Percentiles rank a stretch among this genome's conserved stretches.
phyloP scores from a whole-genome alignment of 2,113 vertebrate genomes.

The Ramphastos sulfuratus region DNA sequence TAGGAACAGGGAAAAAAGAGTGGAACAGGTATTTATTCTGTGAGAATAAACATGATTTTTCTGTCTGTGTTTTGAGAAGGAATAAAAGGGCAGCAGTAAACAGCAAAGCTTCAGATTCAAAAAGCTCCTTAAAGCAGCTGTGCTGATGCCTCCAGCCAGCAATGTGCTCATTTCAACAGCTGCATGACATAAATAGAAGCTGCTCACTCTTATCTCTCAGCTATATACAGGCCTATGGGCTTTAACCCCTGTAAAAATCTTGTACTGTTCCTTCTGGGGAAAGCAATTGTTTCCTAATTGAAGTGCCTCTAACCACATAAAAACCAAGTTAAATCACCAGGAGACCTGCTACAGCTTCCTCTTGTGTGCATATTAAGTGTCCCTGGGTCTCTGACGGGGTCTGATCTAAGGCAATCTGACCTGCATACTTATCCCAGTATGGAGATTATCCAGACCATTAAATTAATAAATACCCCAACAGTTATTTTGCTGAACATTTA shows the following conservation, averaged over 20 bases:
- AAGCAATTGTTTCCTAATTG: not conserved
- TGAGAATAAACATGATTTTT: not conserved
- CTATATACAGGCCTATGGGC: not conserved
- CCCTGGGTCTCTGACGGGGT: not conserved
- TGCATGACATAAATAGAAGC: conserved; percentile 48
- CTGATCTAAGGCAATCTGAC: not conserved
- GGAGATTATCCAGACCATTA: not conserved
- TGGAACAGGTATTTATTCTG: not conserved
- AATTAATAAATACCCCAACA: not conserved
- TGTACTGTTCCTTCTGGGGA: not conserved
- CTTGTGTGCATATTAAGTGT: too few species aligned
- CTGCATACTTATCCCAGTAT: not conserved
- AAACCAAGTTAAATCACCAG: not conserved
- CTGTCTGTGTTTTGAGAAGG: not conserved
- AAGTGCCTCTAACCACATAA: not conserved
- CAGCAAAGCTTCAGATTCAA: conserved; percentile 9
- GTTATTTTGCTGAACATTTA: not conserved
- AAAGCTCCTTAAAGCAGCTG: conserved; percentile 34
- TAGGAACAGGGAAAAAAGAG: not conserved
- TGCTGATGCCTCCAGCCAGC: conserved; percentile 39
- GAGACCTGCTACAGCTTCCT: not conserved
- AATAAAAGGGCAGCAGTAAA: conserved; percentile 11
- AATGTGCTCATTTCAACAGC: conserved; percentile 41
- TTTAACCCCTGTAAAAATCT: not conserved
- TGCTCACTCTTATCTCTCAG: not conserved